phyloP scores from a whole-genome alignment of 2,113 vertebrate genomes.

The Pavo muticus region DNA sequence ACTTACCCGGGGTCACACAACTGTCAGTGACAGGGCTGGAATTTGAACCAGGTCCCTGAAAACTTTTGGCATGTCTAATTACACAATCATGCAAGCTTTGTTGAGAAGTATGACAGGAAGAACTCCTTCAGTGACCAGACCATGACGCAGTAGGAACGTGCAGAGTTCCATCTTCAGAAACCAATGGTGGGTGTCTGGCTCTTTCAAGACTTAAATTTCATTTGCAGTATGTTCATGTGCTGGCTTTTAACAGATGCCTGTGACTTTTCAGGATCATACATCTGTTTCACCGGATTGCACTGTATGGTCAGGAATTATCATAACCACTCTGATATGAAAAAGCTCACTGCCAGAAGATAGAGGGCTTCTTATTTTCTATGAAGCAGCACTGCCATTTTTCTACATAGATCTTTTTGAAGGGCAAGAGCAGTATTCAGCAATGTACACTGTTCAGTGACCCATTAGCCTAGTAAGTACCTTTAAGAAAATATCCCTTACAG shows the following conservation, averaged over 20 bases:
- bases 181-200: neutral
- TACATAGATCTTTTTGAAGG: neutral
- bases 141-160: neutral
- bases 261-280: neutral
- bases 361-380: neutral
- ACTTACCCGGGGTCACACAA: neutral
- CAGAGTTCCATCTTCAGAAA: neutral
- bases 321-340: neutral
- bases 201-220: neutral
- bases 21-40: neutral
- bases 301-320: neutral
- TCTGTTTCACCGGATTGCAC: neutral
- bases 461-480: neutral
- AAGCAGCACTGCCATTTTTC: neutral
- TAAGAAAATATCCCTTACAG: neutral
- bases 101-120: neutral
- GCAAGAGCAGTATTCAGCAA: neutral
- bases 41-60: neutral
- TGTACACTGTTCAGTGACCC: neutral
- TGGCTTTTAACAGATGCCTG: neutral
- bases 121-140: neutral
- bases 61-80: neutral
- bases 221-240: neutral
- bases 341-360: neutral
- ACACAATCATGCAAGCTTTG: neutral